These are phyloP conservation scores for Hypena proboscidalis DNA, from an alignment of 2,888 invertebrate species.

Conservation along the genomic window DNA sequence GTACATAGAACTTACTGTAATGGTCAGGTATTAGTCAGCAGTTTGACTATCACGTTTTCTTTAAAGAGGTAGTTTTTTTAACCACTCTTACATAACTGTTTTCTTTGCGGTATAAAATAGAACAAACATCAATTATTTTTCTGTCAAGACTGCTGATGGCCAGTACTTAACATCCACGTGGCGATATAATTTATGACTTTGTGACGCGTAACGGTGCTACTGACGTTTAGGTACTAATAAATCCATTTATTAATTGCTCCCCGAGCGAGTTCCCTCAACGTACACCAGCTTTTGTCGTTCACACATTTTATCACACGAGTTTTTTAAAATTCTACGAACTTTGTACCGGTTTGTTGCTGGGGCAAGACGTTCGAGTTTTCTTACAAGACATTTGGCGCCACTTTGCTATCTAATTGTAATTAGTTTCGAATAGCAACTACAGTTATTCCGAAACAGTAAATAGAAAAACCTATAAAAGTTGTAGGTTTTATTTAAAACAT, in stretches of 20 bases:
- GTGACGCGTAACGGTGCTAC: neutral
- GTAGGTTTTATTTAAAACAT: too few relatives aligned
- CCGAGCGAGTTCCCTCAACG: conserved; percentile 10
- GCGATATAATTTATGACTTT: conserved; percentile 4
- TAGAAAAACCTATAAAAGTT: too few relatives aligned
- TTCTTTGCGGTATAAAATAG: neutral
- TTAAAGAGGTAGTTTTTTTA: too few relatives aligned
- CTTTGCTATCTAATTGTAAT: conserved; percentile 10
- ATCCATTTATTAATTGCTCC: conserved; percentile 8
- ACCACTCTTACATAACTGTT: neutral
- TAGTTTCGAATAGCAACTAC: neutral
- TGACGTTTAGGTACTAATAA: conserved; percentile 13
- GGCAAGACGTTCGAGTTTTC: neutral
- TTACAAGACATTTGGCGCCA: conserved; percentile 10
- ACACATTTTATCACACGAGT: neutral
- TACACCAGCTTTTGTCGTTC: neutral
- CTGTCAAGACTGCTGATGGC: conserved; percentile 11
- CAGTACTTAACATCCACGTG: conserved; percentile 16
- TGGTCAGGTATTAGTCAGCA: too few relatives aligned
- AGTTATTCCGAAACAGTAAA: neutral
- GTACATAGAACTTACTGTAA: too few relatives aligned
- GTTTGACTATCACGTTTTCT: too few relatives aligned
- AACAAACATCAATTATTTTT: neutral
- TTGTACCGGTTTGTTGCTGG: neutral
- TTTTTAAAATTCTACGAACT: neutral